These are phyloP conservation scores for Callimorpha dominula DNA, from an alignment of 2,888 invertebrate species.

Conservation along the genomic window DNA sequence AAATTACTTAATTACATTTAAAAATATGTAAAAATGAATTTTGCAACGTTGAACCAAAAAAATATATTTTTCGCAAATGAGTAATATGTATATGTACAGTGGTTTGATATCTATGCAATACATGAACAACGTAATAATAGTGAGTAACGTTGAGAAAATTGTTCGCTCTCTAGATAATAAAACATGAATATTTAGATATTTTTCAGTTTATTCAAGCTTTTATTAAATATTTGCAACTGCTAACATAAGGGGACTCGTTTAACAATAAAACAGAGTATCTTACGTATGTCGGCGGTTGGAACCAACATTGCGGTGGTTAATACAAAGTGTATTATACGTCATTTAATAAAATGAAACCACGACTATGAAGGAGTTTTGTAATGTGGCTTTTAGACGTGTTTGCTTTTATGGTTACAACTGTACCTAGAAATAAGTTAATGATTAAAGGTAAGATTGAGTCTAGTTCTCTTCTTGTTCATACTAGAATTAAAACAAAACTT, in stretches of 20 bases:
- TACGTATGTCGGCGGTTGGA: constrained; percentile 22
- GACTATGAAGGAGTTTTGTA: constrained; percentile 4
- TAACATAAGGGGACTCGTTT: constrained; percentile 10
- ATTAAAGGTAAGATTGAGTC: background rate
- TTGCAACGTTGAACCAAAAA: too few species aligned
- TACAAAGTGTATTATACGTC: background rate
- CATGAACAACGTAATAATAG: background rate
- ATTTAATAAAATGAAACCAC: constrained; percentile 1
- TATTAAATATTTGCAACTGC: constrained; percentile 41
- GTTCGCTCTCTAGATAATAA: background rate
- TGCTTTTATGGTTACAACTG: background rate
- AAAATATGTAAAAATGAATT: too few species aligned
- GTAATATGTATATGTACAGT: background rate
- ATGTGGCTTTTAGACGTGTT: constrained; percentile 8
- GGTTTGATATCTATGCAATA: background rate
- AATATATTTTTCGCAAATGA: background rate
- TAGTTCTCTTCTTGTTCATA: constrained; percentile 1
- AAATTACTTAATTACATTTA: background rate
- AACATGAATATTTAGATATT: background rate
- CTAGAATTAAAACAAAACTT: too few species aligned
- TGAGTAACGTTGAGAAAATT: background rate
- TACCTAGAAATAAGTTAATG: background rate
- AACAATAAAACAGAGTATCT: constrained; percentile 23
- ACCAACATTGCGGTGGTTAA: constrained; percentile 12
- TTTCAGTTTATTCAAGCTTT: constrained; percentile 27